phyloP scores from a whole-genome alignment of 2,113 vertebrate genomes.

The Malurus elegans region DNA sequence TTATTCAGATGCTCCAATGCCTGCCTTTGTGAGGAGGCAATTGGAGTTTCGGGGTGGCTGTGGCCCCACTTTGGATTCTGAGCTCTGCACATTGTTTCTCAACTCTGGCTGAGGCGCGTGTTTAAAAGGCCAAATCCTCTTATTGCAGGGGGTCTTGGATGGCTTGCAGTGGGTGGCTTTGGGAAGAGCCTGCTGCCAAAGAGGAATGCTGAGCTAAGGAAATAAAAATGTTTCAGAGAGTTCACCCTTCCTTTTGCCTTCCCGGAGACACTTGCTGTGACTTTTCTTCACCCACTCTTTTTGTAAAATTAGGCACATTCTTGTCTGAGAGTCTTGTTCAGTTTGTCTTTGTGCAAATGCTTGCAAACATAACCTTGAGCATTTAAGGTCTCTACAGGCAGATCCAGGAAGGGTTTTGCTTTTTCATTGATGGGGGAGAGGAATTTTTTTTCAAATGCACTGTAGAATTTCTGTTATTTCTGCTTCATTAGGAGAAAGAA shows the following conservation, averaged over 20 bases:
- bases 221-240: not conserved
- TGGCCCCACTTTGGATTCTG: not conserved
- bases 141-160: not conserved
- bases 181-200: not conserved
- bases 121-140: not conserved
- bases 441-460: not conserved
- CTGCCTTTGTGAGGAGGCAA: not conserved
- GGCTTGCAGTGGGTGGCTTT: not conserved
- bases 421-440: not conserved
- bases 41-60: not conserved
- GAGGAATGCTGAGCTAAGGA: not conserved
- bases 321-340: not conserved
- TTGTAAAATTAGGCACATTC: not conserved
- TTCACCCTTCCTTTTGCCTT: not conserved
- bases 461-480: slow-evolving; percentile 19
- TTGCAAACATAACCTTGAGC: not conserved
- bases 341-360: not conserved
- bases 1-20: not conserved
- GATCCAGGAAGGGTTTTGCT: not conserved
- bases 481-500: not conserved
- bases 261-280: not conserved
- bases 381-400: not conserved
- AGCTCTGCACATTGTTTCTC: not conserved
- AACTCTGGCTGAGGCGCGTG: accelerated
- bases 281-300: not conserved